Base-by-base conservation (phyloP, 2,888 invertebrate genomes). In the Onchidella celtica region DNA sequence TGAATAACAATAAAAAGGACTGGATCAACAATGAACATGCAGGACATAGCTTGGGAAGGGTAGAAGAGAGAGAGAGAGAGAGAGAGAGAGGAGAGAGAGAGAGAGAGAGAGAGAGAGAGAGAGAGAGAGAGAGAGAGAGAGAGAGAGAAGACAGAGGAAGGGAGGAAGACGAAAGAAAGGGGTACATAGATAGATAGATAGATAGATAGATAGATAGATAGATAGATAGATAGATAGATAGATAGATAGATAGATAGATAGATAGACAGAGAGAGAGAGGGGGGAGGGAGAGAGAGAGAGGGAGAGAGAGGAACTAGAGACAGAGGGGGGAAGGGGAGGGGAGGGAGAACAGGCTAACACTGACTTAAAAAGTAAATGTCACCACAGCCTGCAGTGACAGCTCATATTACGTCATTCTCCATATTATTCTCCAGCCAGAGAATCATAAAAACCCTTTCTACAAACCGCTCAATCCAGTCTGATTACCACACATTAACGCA, bases 181-280 rank as follows among this genome's bases (percentile, higher is more conserved):
- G 63, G n/a, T 21, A 11, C 6, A 63, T 29, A 36, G 32, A 32
- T 27, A 21, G 24, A n/a, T 29, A 55, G n/a, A 32, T 27, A 2
- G n/a, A n/a, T n/a, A n/a, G n/a, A n/a, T n/a, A n/a, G n/a, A n/a
- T n/a, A n/a, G n/a, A n/a, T n/a, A n/a, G n/a, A n/a, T n/a, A n/a
- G n/a, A n/a, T n/a, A 29, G 1, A 65, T 32, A 65, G 32, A 65
- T 21, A 47, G 47, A 40, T 24, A 65, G 63, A 73, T 6, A 55
- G 24, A 47, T 24, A 65, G 72, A 79, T 21, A 63, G 72, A 65
- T 27, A 72, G 65, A 65, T 40, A 72, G 24, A 65, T 40, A 79
- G 79, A 36, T 1, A 36, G 24, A 59, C 17, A 27, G 32, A 57
- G 27, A 3, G 32, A 47, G 29, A 57, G 11, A 47, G 29, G 57